Conservation (phyloP, 2,113 vertebrate genomes). For the Hirundichthys speculiger region DNA sequence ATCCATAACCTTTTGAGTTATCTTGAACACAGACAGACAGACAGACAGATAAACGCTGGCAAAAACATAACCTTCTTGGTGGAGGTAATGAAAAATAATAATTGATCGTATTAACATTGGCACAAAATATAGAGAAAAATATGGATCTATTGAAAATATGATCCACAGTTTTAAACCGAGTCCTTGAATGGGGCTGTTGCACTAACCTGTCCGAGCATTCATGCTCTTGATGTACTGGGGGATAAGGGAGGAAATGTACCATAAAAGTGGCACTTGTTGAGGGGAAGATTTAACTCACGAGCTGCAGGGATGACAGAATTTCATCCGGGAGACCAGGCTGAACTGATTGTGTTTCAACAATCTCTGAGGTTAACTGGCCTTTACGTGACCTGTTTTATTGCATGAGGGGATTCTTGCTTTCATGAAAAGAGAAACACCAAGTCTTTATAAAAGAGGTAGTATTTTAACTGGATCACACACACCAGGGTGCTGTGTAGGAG, state of each 20-base stretch:
- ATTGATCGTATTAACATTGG: no score
- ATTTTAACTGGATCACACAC: constrained; percentile 5
- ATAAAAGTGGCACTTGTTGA: constrained; percentile 20
- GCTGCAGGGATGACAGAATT: constrained; percentile 14
- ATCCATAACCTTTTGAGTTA: no score
- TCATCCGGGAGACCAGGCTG: constrained; percentile 23
- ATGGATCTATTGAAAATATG: no score
- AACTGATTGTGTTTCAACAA: constrained; percentile 31
- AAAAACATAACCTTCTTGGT: no score
- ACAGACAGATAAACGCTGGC: no score
- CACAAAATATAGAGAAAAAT: no score
- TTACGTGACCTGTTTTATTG: constrained; percentile 37
- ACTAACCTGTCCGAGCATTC: no score
- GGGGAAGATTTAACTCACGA: constrained; percentile 16
- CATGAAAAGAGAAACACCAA: constrained; percentile 3
- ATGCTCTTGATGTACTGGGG: no score
- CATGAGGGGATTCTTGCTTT: constrained; percentile 20
- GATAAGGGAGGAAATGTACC: constrained; percentile 32
- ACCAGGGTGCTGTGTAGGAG: background rate
- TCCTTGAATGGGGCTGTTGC: no score
- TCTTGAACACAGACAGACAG: no score
- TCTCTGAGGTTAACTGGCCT: constrained; percentile 22
- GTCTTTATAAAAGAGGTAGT: constrained; percentile 7
- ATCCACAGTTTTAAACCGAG: no score
- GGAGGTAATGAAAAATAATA: no score